Evolutionary conservation across 2,113 vertebrate genomes (phyloP).

Genomic region (Thymallus thymallus): DNA sequence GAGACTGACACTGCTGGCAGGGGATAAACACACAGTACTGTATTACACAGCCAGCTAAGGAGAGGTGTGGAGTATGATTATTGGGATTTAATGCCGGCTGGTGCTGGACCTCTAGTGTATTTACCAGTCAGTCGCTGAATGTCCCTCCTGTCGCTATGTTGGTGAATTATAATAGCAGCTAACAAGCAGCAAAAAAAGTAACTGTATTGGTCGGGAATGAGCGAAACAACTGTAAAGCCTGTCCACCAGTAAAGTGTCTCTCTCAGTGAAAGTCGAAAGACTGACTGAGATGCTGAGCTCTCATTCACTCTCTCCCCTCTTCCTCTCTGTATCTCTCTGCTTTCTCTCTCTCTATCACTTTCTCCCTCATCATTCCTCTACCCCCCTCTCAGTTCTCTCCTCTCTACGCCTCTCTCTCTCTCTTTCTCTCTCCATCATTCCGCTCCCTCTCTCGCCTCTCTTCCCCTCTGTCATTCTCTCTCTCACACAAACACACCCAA

Average conservation of each 20-base stretch:
- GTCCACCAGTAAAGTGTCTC: no score
- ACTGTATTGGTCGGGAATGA: no score
- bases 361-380: neutral
- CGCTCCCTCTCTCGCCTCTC: neutral
- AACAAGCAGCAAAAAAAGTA: no score
- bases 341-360: neutral
- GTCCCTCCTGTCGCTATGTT: no score
- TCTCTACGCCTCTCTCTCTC: conserved; percentile 6
- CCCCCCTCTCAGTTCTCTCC: neutral
- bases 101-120: no score
- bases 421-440: neutral
- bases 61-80: conserved; percentile 22
- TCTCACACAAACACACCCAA: neutral
- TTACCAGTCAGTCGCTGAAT: neutral
- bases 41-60: neutral
- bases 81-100: neutral
- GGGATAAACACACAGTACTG: neutral
- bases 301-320: no score
- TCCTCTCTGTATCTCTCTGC: no score
- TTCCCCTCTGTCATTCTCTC: neutral
- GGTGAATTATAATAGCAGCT: no score
- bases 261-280: no score
- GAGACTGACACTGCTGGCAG: conserved; percentile 13
- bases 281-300: no score
- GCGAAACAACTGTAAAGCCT: no score